These are phyloP conservation scores for Sabatieria punctata DNA, from an alignment of 2,888 invertebrate species.

Conservation along the genomic window DNA sequence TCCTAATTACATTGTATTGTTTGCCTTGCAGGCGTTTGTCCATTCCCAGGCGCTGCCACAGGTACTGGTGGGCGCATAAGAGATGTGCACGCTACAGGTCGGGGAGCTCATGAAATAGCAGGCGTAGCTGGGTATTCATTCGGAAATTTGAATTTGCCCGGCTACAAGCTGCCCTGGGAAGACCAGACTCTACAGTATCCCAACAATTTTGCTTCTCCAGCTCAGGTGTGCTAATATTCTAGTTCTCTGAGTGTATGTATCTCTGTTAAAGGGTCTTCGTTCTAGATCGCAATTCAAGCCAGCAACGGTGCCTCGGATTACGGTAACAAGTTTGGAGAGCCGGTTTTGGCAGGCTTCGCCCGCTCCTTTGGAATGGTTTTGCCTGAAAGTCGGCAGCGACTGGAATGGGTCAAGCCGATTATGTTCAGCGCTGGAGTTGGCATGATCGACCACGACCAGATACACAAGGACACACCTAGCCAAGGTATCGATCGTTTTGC, in stretches of 20 bases:
- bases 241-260: not conserved
- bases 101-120: conserved; percentile 80
- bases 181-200: conserved; percentile 55
- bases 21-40: conserved; percentile 55
- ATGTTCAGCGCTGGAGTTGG: conserved; percentile 97
- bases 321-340: conserved; percentile 97
- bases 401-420: conserved; percentile 92
- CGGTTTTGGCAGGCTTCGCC: conserved; percentile 72
- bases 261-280: no score
- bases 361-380: conserved; percentile 62
- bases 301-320: conserved; percentile 97
- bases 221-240: conserved; percentile 46
- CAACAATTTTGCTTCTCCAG: conserved; percentile 66
- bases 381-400: conserved; percentile 35
- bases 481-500: conserved; percentile 42
- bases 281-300: conserved; percentile 58
- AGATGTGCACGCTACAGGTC: conserved; percentile 83
- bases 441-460: conserved; percentile 63
- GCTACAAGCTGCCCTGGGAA: conserved; percentile 79
- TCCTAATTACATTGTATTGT: not conserved
- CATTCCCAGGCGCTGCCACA: conserved; percentile 92
- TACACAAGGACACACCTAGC: conserved; percentile 54
- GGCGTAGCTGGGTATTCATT: conserved; percentile 37
- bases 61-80: conserved; percentile 88
- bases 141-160: conserved; percentile 74